Percentiles rank a stretch among this genome's conserved stretches.
Conservation (phyloP, 2,113 vertebrate species). For the cattle (Bos taurus) region DNA sequence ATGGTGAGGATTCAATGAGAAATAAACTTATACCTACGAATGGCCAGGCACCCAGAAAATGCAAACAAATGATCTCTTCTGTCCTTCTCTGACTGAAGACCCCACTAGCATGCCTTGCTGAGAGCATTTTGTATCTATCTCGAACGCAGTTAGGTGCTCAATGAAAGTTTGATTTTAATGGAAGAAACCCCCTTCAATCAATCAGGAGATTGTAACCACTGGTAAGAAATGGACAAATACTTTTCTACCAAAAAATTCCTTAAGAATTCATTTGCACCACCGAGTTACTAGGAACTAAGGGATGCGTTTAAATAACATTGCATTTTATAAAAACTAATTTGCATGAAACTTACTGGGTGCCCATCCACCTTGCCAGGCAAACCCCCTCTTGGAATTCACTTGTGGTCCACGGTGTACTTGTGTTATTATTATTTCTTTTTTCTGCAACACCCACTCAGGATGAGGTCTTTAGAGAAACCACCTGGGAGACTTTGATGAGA, state of each 20-base stretch:
- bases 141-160: not conserved
- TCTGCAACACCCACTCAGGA: not conserved
- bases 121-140: not conserved
- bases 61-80: not conserved
- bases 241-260: not conserved
- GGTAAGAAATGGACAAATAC: not conserved
- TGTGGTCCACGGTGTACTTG: not conserved
- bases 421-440: not conserved
- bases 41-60: not conserved
- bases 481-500: not conserved
- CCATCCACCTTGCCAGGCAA: not conserved
- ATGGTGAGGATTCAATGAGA: not conserved
- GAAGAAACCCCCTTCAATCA: not conserved
- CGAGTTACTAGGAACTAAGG: not conserved
- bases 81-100: not conserved
- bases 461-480: slow-evolving; percentile 12
- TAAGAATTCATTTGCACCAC: not conserved
- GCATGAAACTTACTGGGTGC: not conserved
- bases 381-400: not conserved
- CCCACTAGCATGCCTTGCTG: not conserved
- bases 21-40: not conserved
- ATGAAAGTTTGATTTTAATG: not conserved
- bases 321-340: slow-evolving; percentile 4
- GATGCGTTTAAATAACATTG: not conserved
- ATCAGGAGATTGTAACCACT: not conserved